Conservation (phyloP, 2,888 invertebrate genomes). For the Fragum sueziense region DNA sequence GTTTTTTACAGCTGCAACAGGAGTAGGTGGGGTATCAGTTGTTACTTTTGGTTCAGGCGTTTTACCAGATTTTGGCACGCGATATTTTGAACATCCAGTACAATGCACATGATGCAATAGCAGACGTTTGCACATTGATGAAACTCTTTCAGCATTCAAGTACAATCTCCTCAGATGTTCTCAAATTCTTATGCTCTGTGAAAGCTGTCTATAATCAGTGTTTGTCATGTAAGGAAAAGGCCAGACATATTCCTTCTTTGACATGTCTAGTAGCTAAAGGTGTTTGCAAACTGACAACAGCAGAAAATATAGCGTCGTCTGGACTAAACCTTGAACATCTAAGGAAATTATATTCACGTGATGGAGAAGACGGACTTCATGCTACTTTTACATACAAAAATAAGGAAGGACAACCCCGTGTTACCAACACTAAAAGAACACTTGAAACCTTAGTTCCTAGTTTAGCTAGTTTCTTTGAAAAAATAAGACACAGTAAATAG, state of each 20-base stretch:
- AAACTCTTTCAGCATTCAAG: background rate
- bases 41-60: no score
- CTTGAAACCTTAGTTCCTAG: slow-evolving; percentile 17
- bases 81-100: background rate
- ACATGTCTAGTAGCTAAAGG: slow-evolving; percentile 20
- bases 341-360: slow-evolving; percentile 5
- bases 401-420: slow-evolving; percentile 31
- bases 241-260: slow-evolving; percentile 29
- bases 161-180: background rate
- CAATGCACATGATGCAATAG: slow-evolving; percentile 21
- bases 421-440: slow-evolving; percentile 22
- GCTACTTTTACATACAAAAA: slow-evolving; percentile 24
- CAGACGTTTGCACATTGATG: background rate
- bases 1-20: no score
- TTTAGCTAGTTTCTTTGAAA: slow-evolving; percentile 12
- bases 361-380: slow-evolving; percentile 21
- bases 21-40: no score
- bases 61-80: background rate
- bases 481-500: background rate
- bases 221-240: slow-evolving; percentile 25
- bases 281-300: slow-evolving; percentile 23
- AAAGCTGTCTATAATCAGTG: slow-evolving; percentile 1
- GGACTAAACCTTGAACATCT: slow-evolving; percentile 26
- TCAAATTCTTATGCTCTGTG: slow-evolving; percentile 10
- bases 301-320: slow-evolving; percentile 23